Evolutionary conservation across 2,113 vertebrate species (phyloP).

Genomic region (Tragelaphus buxtoni): DNA sequence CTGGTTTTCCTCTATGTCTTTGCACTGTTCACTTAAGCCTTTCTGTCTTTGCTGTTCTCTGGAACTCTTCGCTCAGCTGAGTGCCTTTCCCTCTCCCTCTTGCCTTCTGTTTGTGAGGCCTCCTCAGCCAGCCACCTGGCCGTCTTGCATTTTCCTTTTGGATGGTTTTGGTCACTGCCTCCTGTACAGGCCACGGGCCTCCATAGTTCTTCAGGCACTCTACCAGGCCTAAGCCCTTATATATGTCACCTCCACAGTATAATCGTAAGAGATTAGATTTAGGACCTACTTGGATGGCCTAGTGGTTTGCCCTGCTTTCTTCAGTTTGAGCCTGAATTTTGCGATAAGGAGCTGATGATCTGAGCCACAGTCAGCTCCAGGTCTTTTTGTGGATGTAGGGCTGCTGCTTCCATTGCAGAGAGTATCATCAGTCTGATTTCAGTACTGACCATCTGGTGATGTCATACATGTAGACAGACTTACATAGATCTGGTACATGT

Average conservation of each 20-base stretch:
- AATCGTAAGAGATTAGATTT: background rate
- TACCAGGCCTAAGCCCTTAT: background rate
- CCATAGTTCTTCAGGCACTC: background rate
- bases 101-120: background rate
- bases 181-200: background rate
- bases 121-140: background rate
- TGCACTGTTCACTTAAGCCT: background rate
- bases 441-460: background rate
- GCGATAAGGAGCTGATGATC: background rate
- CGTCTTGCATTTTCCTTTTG: background rate
- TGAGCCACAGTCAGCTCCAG: background rate
- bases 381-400: background rate
- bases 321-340: background rate
- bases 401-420: background rate
- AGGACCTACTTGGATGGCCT: background rate
- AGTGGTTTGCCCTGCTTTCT: background rate
- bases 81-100: background rate
- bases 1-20: background rate
- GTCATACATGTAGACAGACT: background rate
- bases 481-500: background rate
- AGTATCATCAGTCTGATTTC: background rate
- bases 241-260: background rate
- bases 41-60: background rate
- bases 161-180: background rate
- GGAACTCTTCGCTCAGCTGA: background rate